A percentile compares a stretch with the other conserved stretches of the same genome.
Evolutionary conservation across 2,113 vertebrate genomes (phyloP).

Genomic region (Tachuris rubrigastra): DNA sequence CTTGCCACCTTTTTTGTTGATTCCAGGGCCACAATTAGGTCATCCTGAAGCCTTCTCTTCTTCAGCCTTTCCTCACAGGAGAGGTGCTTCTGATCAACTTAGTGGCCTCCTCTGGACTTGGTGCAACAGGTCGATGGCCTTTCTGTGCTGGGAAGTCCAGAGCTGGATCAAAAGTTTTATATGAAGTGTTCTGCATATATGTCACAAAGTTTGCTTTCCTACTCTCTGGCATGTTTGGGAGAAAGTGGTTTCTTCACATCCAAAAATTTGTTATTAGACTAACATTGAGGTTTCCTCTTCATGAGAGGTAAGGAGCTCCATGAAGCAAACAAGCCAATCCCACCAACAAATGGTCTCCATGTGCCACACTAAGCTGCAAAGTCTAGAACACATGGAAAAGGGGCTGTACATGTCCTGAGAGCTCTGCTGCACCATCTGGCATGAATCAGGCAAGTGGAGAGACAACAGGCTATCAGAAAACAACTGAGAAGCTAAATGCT

Average conservation of each 20-base stretch:
- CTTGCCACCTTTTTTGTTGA: background rate
- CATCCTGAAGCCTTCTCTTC: background rate
- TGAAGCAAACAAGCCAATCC: background rate
- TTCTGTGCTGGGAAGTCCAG: background rate
- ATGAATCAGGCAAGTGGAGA: background rate
- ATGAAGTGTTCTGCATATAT: rapidly evolving
- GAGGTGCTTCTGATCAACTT: background rate
- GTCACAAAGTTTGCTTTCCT: background rate
- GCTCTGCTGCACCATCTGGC: background rate
- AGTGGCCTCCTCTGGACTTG: background rate
- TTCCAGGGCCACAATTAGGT: background rate
- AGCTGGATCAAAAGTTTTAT: background rate
- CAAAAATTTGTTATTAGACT: background rate
- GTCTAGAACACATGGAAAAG: background rate
- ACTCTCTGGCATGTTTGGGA: background rate
- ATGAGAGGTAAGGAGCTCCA: background rate
- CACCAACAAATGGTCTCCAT: background rate
- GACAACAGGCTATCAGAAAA: background rate
- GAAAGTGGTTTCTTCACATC: background rate
- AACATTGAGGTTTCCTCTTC: background rate
- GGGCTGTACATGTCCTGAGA: background rate
- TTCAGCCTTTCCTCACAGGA: background rate
- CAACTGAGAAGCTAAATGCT: background rate
- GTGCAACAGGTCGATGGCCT: background rate
- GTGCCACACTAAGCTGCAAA: rapidly evolving